Evolutionary conservation across 2,888 invertebrate species (phyloP).

Genomic region (Callimorpha dominula): DNA sequence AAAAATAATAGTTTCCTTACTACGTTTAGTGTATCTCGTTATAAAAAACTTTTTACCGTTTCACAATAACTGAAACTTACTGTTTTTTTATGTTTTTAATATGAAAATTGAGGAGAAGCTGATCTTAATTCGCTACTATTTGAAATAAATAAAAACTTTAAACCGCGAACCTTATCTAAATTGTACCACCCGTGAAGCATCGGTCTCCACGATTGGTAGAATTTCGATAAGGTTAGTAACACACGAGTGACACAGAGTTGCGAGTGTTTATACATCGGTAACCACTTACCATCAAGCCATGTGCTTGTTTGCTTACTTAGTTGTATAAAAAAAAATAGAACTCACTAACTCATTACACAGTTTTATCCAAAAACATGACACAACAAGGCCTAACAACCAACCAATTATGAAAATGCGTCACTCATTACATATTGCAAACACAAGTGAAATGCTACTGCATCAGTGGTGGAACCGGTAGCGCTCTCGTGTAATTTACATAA

Average conservation of each 20-base stretch:
- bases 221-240: too few relatives aligned
- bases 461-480: slow-evolving; percentile 37
- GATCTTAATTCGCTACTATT: too few relatives aligned
- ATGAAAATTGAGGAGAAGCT: too few relatives aligned
- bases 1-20: too few relatives aligned
- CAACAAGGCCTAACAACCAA: slow-evolving; percentile 18
- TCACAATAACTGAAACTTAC: background rate
- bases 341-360: background rate
- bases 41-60: background rate
- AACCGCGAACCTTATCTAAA: too few relatives aligned
- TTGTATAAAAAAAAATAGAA: background rate
- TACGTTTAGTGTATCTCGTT: background rate
- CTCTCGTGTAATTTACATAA: slow-evolving; percentile 43
- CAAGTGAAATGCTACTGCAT: slow-evolving; percentile 27
- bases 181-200: too few relatives aligned
- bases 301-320: background rate
- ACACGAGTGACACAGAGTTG: background rate
- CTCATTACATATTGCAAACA: background rate
- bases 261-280: background rate
- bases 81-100: too few relatives aligned
- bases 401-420: slow-evolving; percentile 29
- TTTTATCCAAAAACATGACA: background rate
- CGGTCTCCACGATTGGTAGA: too few relatives aligned
- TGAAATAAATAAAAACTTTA: too few relatives aligned
- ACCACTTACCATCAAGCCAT: background rate